Conservation (phyloP, 2,888 invertebrate genomes). For the Sicus ferrugineus region DNA sequence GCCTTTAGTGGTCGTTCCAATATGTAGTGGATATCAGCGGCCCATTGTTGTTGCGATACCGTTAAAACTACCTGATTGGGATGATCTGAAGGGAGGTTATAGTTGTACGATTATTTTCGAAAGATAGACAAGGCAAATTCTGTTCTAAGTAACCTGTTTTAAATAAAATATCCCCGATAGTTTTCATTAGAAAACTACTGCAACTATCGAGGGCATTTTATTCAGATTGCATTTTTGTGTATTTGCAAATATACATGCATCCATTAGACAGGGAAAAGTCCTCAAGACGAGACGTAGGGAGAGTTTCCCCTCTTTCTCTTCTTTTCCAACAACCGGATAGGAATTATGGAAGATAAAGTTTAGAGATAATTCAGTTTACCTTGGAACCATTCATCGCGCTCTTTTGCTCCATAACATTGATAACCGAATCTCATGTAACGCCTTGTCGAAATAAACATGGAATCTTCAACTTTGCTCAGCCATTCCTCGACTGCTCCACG, state of each 20-base stretch:
- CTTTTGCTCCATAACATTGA: conserved; percentile 71
- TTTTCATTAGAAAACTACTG: too few relatives aligned
- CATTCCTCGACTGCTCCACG: conserved; percentile 92
- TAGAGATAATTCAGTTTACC: conserved; percentile 39
- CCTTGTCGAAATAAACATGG: conserved; percentile 83
- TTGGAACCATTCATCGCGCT: conserved; percentile 77
- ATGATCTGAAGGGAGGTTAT: conserved; percentile 48
- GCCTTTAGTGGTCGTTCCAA: conserved; percentile 66
- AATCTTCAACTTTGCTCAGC: conserved; percentile 89
- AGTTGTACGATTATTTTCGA: not conserved
- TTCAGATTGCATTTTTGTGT: too few relatives aligned
- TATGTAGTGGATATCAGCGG: conserved; percentile 78
- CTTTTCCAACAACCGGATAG: too few relatives aligned
- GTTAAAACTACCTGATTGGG: conserved; percentile 76
- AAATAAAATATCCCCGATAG: too few relatives aligned
- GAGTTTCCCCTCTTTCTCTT: too few relatives aligned
- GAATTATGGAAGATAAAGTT: too few relatives aligned
- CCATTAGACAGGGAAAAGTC: too few relatives aligned
- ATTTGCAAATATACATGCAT: too few relatives aligned
- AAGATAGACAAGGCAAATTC: too few relatives aligned
- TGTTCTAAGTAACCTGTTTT: too few relatives aligned
- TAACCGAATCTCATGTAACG: conserved; percentile 79
- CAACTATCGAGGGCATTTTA: too few relatives aligned
- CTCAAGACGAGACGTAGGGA: too few relatives aligned
- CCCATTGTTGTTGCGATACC: conserved; percentile 92